Base-by-base conservation (phyloP, 1,140 invertebrate species). In the Acromyrmex echinatior region DNA sequence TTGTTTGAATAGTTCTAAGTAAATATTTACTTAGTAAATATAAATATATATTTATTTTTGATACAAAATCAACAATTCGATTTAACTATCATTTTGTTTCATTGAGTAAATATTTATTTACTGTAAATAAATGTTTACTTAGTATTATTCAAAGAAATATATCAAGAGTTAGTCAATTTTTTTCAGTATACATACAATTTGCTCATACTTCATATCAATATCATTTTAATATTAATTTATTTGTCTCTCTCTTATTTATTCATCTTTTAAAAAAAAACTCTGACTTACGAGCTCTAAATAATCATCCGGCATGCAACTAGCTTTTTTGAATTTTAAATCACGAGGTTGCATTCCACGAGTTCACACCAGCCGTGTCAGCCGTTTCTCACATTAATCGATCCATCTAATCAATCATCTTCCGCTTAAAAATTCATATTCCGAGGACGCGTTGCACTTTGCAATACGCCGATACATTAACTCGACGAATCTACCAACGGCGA, bases 401-500 rank as follows among this genome's bases (percentile, higher is more conserved):
- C 16, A 18, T 53, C 31, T 31, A 16, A 79, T n/a, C 18, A 51
- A 79, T 79, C 25, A 79, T 79, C 28, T n/a, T 10, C 12, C 6
- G 62, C 2, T 31, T 65, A 28, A 62, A 49, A 79, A 31, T 31
- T 49, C 35, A 4, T 14, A 49, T 31, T 25, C 62, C 70, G 68
- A 60, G 68, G 35, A 60, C 68, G 21, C 63, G 28, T 21, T 53
- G 49, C 78, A 62, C 18, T n/a, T 60, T 21, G 77, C 78, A 25
- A 28, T 45, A n/a, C 51, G 49, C 49, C 74, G 74, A 80, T 62
- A n/a, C 39, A 74, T 84, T 45, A 39, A 35, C 28, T 39, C 53
- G 68, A 74, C 80, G 39, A 76, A 63, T 76, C 58, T 63, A 51
- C 80, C 49, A 84, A 74, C 25, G 70, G 80, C 80, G 77, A 91